phyloP scores from a whole-genome alignment of 23 tunicate genomes.

The Halocynthia roretzi region DNA sequence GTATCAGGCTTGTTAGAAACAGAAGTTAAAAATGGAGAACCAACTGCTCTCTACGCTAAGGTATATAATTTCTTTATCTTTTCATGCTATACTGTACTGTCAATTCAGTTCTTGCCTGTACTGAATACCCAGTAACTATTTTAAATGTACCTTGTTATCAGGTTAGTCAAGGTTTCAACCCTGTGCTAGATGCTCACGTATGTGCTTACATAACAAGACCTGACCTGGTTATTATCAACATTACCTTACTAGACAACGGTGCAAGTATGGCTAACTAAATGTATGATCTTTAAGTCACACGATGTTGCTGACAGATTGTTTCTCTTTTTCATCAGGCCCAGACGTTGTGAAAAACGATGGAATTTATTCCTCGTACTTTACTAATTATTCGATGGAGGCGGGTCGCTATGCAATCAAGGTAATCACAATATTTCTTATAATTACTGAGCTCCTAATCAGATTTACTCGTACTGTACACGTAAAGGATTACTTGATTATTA shows the following conservation, averaged over 20 bases:
- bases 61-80: no score
- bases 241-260: constrained; percentile 33
- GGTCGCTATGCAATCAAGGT: constrained; percentile 76
- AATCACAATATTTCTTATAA: background rate
- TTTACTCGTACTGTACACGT: no score
- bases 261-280: constrained; percentile 26
- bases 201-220: constrained; percentile 27
- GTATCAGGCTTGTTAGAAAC: no score
- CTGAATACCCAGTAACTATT: no score
- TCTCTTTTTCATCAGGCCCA: constrained; percentile 31
- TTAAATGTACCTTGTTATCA: background rate
- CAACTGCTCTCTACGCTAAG: no score
- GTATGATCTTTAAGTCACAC: background rate
- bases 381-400: constrained; percentile 17
- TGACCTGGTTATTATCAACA: constrained; percentile 1
- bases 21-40: no score
- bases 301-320: background rate
- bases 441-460: no score
- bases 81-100: no score
- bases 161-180: constrained; percentile 48
- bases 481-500: no score
- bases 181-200: constrained; percentile 34
- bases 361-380: constrained; percentile 65
- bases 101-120: no score
- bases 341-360: constrained; percentile 61